Base-by-base conservation (phyloP, 2,113 vertebrate species). In the Antechinus flavipes region DNA sequence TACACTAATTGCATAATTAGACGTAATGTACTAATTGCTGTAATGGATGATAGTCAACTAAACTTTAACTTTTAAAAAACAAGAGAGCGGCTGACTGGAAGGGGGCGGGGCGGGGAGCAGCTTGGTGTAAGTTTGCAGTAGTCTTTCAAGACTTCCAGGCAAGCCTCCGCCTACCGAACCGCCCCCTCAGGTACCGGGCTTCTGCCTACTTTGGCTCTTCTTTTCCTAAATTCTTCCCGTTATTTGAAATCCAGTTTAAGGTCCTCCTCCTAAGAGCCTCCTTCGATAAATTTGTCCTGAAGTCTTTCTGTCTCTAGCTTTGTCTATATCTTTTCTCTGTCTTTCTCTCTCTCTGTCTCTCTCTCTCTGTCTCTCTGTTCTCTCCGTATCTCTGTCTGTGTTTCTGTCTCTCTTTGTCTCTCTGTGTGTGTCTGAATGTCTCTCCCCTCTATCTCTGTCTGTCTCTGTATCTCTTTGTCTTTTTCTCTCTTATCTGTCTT, bases 1-100 rank as follows among this genome's bases (percentile, higher is more conserved):
- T 97, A 98, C 98, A 98, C 98, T 98, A 98, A 98, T 98, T 98
- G 97, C 98, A 98, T 98, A 98, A 98, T 98, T 98, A 98, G 97
- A 98, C 97, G 96, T 98, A 98, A 98, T 98, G 97, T 96, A 97
- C 98, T 98, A 98, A 98, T 98, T 98, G 98, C 97, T 0, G 97
- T 98, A 98, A 98, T 98, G 98, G 97, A 98, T 98, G 97, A 97
- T 96, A 98, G 98, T 97, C 98, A 98, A 97, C 98, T 97, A 97
- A 98, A 98, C 98, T 98, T 98, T 98, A 98, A 98, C 98, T 98
- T 98, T 98, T 47, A 50, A 97, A 97, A 98, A 98, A 97, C 97
- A 97, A 96, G 97, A 97, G 96, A 97, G 97, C 95, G 97, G 97
- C 96, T 95, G 96, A 96, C 97, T 95, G 97, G 95, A 95, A 53